These are phyloP conservation scores for Caenorhabditis brenneri DNA, from an alignment of 1,140 invertebrate species.

Conservation along the genomic window DNA sequence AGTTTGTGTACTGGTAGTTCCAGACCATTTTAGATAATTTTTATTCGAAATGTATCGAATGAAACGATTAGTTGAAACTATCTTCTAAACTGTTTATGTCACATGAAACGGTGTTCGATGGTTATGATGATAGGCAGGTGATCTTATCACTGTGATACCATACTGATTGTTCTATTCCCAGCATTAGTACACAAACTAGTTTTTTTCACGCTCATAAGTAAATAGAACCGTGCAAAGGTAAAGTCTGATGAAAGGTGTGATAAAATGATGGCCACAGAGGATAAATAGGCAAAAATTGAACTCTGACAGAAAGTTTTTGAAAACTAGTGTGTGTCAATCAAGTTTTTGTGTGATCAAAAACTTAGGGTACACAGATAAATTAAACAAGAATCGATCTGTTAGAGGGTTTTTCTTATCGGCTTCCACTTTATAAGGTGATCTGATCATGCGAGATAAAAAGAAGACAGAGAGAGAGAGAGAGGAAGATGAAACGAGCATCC, in stretches of 20 bases:
- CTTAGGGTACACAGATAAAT: not conserved
- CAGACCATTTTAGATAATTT: not conserved
- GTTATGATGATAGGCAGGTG: conserved; percentile 18
- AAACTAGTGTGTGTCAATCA: not conserved
- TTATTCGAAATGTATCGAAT: not conserved
- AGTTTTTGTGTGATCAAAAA: not conserved
- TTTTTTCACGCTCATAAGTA: not conserved
- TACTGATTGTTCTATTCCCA: conserved; percentile 5
- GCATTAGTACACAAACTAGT: not conserved
- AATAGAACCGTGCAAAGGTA: not conserved
- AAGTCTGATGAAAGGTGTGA: not conserved
- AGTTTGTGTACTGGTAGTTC: conserved; percentile 14
- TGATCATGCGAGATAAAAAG: not conserved
- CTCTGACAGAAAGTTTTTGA: not conserved
- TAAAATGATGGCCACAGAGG: not conserved
- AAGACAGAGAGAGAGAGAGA: too few species aligned
- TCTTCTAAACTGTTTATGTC: not conserved
- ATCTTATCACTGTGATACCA: conserved; percentile 17
- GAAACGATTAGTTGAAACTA: not conserved
- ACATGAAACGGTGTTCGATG: conserved; percentile 26
- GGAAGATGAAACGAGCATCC: not conserved
- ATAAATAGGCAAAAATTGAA: not conserved
- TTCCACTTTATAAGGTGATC: not conserved
- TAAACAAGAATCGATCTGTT: not conserved
- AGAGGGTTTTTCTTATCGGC: not conserved